Conservation (phyloP, 2,797 vertebrate genomes). For the Geotria australis region DNA sequence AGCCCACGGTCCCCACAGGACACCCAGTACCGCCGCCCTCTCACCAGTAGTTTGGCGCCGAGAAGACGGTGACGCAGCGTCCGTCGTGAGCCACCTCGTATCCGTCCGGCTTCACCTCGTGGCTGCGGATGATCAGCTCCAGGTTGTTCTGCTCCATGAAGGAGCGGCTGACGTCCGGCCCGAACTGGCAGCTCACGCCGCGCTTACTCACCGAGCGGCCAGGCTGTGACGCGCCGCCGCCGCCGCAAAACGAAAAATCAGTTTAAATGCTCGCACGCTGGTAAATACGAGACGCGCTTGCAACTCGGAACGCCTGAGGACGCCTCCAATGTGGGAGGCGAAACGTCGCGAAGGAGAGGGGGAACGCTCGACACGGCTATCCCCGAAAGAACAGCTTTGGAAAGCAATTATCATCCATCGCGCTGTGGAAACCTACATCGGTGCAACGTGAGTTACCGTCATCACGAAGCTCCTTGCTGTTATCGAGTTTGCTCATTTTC, state of each 20-base stretch:
- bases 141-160: conserved; percentile 60
- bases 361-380: too few species aligned
- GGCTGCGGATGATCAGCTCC: conserved; percentile 62
- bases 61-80: conserved; percentile 80
- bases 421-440: too few species aligned
- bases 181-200: conserved; percentile 77
- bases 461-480: too few species aligned
- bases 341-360: too few species aligned
- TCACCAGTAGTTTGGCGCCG: conserved; percentile 86
- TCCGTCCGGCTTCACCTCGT: conserved; percentile 66
- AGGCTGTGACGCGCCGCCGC: conserved; percentile 10
- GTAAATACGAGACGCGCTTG: too few species aligned
- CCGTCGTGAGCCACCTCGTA: conserved; percentile 73
- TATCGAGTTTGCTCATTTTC: too few species aligned
- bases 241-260: background rate
- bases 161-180: conserved; percentile 45
- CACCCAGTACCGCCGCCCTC: conserved; percentile 1
- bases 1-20: background rate
- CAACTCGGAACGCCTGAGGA: too few species aligned
- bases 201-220: conserved; percentile 62
- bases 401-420: too few species aligned
- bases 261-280: background rate
- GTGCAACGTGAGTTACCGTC: too few species aligned
- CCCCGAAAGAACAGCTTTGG: too few species aligned
- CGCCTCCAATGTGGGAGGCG: too few species aligned